Base-by-base conservation (phyloP, 1,140 invertebrate species). In the Scaptomyza hsui region DNA sequence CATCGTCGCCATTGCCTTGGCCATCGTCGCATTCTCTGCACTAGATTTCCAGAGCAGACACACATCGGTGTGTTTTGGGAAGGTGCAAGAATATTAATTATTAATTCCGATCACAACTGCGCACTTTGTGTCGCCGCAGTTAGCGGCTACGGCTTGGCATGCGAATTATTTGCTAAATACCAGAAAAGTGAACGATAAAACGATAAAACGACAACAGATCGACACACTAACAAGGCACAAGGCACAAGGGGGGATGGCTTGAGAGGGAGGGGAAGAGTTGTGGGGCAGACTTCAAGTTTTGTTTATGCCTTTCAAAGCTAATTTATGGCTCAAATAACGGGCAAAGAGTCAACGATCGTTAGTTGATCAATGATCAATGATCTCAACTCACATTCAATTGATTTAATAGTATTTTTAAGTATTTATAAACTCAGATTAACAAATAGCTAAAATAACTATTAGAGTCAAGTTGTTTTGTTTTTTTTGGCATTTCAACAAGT, bases 81-180 rank as follows among this genome's bases (percentile, higher is more conserved):
- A 89, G 86, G 86, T 89, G 86, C 86, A 89, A 89, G 86, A 89
- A 88, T 89, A 89, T 89, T 89, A 89, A 89, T 89, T 89, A 89
- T 62, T 82, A 86, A 86, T 89, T 89, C 86, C 69, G 72, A 89
- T 78, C 85, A 89, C 86, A 89, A 81, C 69, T 82, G 71, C 70
- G 64, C 75, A 89, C 80, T 85, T 89, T 75, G 79, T 81, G 86
- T 81, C 75, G 69, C 71, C 78, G 80, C 78, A 60, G 74, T 75
- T 75, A 65, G 44, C 56, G 64, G 62, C 77, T 69, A 76, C 77
- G 77, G 74, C 69, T 72, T 64, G 75, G 69, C 81, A 89, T 85
- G 65, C 67, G 77, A 89, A 76, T 73, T 85, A 81, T 89, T 85
- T 62, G 64, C 75, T 75, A 83, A 88, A 89, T 83, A 82, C 82